A percentile compares a stretch with the other conserved stretches of the same genome.
phyloP scores from a whole-genome alignment of 2,888 invertebrate species.

The Hirtodrosophila confusa region DNA sequence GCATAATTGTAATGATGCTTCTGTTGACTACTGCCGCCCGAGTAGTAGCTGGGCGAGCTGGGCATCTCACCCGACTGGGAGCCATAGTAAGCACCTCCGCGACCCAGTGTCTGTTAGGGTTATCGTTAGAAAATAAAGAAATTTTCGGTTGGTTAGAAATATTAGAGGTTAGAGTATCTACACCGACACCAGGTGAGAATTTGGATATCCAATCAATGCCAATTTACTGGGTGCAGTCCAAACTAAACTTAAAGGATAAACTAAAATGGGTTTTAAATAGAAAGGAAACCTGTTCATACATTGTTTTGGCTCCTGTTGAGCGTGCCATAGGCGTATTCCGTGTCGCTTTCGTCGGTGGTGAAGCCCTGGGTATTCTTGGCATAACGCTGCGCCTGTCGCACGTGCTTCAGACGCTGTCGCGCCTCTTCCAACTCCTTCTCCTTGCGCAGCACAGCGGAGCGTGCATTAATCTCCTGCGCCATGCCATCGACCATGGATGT shows the following conservation, averaged over 20 bases:
- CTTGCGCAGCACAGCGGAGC: constrained; percentile 95
- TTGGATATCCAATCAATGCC: constrained; percentile 56
- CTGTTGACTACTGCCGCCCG: constrained; percentile 73
- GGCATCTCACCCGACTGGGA: constrained; percentile 77
- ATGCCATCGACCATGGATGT: constrained; percentile 98
- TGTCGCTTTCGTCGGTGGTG: constrained; percentile 87
- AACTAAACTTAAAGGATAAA: constrained; percentile 14
- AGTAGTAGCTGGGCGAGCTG: constrained; percentile 81
- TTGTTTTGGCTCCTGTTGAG: constrained; percentile 81
- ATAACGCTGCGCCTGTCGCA: constrained; percentile 96
- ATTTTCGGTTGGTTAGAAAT: constrained; percentile 58
- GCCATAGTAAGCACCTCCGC: constrained; percentile 73
- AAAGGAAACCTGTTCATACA: constrained; percentile 74
- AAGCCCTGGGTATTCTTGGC: constrained; percentile 86
- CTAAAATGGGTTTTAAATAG: background rate
- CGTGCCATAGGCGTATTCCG: constrained; percentile 84
- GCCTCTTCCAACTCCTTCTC: constrained; percentile 97
- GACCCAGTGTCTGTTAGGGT: constrained; percentile 81
- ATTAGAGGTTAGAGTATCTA: constrained; percentile 45
- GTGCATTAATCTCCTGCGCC: constrained; percentile 96
- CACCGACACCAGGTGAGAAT: constrained; percentile 58
- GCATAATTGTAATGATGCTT: constrained; percentile 80
- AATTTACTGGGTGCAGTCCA: constrained; percentile 50
- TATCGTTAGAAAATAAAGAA: constrained; percentile 60
- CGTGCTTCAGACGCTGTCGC: constrained; percentile 93